Conservation (phyloP, 2,113 vertebrate genomes). For the Tragelaphus buxtoni region DNA sequence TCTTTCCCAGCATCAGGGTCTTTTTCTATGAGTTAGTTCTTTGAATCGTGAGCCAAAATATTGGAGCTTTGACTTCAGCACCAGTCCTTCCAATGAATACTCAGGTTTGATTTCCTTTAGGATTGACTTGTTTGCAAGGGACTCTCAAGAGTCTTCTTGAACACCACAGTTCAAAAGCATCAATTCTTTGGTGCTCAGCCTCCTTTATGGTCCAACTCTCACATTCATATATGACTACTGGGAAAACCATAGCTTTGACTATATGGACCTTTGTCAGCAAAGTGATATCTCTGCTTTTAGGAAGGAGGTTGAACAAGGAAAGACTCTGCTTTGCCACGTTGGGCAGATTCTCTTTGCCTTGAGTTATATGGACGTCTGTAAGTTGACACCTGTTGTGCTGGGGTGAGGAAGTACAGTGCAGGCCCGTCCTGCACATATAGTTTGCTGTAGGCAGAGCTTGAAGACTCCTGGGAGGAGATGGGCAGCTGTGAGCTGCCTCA, state of each 20-base stretch:
- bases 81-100: not conserved
- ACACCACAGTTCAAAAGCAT: not conserved
- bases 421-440: accelerated
- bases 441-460: not conserved
- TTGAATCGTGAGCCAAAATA: not conserved
- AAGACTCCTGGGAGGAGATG: not conserved
- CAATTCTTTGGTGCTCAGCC: not conserved
- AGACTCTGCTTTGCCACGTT: too few species aligned
- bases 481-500: not conserved
- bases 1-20: not conserved
- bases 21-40: not conserved
- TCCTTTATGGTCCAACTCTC: not conserved
- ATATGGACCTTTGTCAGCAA: not conserved
- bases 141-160: not conserved
- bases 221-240: not conserved
- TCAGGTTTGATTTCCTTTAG: not conserved
- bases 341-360: not conserved
- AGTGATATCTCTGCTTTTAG: not conserved
- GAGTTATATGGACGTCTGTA: not conserved
- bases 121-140: not conserved
- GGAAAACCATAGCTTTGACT: not conserved
- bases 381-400: not conserved
- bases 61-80: not conserved
- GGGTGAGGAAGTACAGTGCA: not conserved
- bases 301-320: not conserved